Evolutionary conservation across 1,140 invertebrate species (phyloP), one percentile per base, ranked within the genome.

Genomic region (Bombus breviceps): DNA sequence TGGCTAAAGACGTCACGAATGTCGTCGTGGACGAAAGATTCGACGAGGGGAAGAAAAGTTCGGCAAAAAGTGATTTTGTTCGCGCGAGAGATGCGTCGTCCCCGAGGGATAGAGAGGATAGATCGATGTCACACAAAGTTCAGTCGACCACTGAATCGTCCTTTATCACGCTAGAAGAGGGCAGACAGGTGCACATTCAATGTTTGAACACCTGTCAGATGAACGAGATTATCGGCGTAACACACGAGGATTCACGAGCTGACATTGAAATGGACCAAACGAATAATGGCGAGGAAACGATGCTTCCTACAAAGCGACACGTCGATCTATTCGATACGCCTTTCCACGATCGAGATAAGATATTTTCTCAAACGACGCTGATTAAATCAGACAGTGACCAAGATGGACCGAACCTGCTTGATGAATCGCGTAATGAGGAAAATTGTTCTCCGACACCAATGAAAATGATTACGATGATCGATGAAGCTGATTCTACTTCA

Each of bases 201-300:
- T 66, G 47, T 13, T 22, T 87, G 39, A 81, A 64, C 13, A 71
- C 1, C n/a, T 22, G 28, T 75, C 77, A 85, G 62, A 71, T 89
- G 57, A 75, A 43, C 22, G 22, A 68, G 13, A 90, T 90, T 43
- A 71, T 87, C 34, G 81, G 74, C 0, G 10, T 79, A 25, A 10
- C 18, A 28, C 12, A 37, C 0, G 22, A 28, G 13, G 34, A 53
- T n/a, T 10, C 32, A 32, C 28, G 18, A 47, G 18, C 9, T 3
- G 12, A 0, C 22, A 47, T 32, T 28, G 32, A 47, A 22, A 12
- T 18, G 2, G 28, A 66, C 15, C 22, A 2, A 2, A 25, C 59
- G 13, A 32, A 9, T 28, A 22, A 74, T 43, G 1, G 18, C n/a
- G 3, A 15, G 34, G n/a, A 39, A 32, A n/a, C 0, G 1, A 6